These are phyloP conservation scores for Micromesistius poutassou DNA, from an alignment of 2,797 vertebrate genomes.

Conservation along the genomic window DNA sequence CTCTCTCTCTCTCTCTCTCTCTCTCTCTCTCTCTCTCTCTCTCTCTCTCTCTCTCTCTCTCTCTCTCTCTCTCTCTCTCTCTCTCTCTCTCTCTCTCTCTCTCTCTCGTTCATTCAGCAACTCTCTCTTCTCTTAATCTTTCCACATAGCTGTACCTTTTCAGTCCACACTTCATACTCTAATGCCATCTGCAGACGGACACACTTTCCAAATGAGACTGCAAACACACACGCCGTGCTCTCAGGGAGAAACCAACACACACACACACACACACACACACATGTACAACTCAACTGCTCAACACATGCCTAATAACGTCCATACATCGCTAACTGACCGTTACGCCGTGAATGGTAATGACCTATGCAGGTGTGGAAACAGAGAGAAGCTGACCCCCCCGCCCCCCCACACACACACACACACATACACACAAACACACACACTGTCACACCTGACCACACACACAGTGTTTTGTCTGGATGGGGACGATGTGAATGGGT, in stretches of 20 bases:
- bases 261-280: constrained; percentile 8
- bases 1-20: constrained; percentile 4
- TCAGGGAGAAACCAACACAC: background rate
- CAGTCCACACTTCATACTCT: background rate
- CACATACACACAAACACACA: constrained; percentile 27
- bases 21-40: constrained; percentile 6
- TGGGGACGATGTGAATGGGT: constrained; percentile 7
- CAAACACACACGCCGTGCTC: background rate
- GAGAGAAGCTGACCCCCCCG: constrained; percentile 12
- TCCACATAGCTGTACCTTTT: background rate
- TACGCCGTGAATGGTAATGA: constrained; percentile 32
- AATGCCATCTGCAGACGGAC: background rate
- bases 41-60: constrained; percentile 7
- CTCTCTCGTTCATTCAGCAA: background rate
- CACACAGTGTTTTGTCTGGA: constrained; percentile 33
- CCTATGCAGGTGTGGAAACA: constrained; percentile 43
- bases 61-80: constrained; percentile 1
- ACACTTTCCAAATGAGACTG: background rate
- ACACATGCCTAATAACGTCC: constrained; percentile 3
- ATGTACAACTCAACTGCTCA: no score
- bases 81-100: constrained; percentile 3
- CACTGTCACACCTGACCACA: constrained; percentile 24
- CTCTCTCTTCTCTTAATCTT: background rate
- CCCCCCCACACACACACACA: constrained; percentile 8
- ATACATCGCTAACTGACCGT: constrained; percentile 33